Evolutionary conservation across 1,140 invertebrate genomes (phyloP).

Genomic region (Temnothorax curvispinosus): DNA sequence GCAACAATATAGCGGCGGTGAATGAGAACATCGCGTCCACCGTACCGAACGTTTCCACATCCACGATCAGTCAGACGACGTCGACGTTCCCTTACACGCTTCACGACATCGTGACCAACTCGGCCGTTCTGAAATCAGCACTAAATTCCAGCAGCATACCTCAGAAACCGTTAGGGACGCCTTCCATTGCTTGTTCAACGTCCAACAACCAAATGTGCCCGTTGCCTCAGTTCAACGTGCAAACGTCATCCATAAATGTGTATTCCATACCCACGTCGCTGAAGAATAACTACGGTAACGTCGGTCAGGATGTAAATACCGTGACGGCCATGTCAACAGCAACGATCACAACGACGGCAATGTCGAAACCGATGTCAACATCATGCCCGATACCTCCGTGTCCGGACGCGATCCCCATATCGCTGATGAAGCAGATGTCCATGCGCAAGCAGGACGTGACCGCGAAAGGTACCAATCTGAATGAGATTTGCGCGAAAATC

Average conservation of each 20-base stretch:
- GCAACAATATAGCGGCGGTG: not conserved
- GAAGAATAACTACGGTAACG: slow-evolving; percentile 73
- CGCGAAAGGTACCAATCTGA: slow-evolving; percentile 80
- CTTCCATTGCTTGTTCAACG: slow-evolving; percentile 17
- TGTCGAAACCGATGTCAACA: slow-evolving; percentile 57
- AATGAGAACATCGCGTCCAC: slow-evolving; percentile 42
- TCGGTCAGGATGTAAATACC: slow-evolving; percentile 1
- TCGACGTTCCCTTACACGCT: slow-evolving; percentile 78
- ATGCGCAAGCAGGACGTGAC: slow-evolving; percentile 80
- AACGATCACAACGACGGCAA: not conserved
- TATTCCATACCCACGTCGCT: slow-evolving; percentile 75
- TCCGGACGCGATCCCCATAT: slow-evolving; percentile 84
- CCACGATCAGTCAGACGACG: slow-evolving; percentile 48
- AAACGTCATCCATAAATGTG: slow-evolving; percentile 78
- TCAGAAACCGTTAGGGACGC: not conserved
- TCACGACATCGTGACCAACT: slow-evolving; percentile 83
- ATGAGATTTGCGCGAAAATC: slow-evolving; percentile 82
- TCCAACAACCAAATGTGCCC: slow-evolving; percentile 7
- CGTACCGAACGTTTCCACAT: slow-evolving; percentile 22
- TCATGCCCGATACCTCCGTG: slow-evolving; percentile 80
- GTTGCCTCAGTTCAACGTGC: slow-evolving; percentile 73
- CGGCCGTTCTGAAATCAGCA: slow-evolving; percentile 48
- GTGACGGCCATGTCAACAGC: slow-evolving; percentile 33
- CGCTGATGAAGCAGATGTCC: slow-evolving; percentile 79
- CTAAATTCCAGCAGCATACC: slow-evolving; percentile 14